A percentile compares a stretch with the other conserved stretches of the same genome.
These are phyloP conservation scores for Neodiprion pinetum DNA, from an alignment of 1,140 invertebrate genomes.

Conservation along the genomic window DNA sequence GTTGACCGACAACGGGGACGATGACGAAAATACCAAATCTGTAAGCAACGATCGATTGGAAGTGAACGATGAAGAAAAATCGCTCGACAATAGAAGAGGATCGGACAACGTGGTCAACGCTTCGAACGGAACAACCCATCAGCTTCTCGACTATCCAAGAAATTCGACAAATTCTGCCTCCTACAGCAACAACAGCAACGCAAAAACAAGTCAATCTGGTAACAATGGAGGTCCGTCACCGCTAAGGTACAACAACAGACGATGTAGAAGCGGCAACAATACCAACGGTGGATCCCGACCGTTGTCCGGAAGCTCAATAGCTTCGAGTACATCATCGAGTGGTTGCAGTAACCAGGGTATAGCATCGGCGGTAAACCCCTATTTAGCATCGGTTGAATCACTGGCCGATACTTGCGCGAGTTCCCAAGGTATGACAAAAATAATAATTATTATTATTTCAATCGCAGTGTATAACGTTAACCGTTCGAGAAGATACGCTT, in stretches of 20 bases:
- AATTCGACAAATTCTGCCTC: not conserved
- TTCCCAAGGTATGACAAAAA: conserved; percentile 53
- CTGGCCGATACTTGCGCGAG: conserved; percentile 70
- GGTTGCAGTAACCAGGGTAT: conserved; percentile 56
- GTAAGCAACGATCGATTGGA: no score
- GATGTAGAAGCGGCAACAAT: conserved; percentile 27
- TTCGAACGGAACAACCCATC: not conserved
- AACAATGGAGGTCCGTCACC: conserved; percentile 13
- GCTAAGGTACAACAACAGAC: conserved; percentile 33
- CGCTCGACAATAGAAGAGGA: no score
- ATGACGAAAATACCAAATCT: no score
- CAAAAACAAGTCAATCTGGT: not conserved
- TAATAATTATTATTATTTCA: conserved; percentile 22
- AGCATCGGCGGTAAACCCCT: conserved; percentile 64
- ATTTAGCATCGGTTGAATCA: conserved; percentile 81
- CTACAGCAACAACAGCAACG: no score
- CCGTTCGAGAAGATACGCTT: no score
- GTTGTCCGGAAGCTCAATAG: conserved; percentile 83
- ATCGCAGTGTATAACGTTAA: not conserved
- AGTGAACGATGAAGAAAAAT: no score
- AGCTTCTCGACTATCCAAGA: not conserved
- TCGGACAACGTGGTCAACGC: no score
- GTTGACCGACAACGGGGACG: no score
- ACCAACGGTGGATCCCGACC: conserved; percentile 59
- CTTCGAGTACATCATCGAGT: conserved; percentile 78